Evolutionary conservation across 2,113 vertebrate genomes (phyloP).

Genomic region (Vulpes vulpes): DNA sequence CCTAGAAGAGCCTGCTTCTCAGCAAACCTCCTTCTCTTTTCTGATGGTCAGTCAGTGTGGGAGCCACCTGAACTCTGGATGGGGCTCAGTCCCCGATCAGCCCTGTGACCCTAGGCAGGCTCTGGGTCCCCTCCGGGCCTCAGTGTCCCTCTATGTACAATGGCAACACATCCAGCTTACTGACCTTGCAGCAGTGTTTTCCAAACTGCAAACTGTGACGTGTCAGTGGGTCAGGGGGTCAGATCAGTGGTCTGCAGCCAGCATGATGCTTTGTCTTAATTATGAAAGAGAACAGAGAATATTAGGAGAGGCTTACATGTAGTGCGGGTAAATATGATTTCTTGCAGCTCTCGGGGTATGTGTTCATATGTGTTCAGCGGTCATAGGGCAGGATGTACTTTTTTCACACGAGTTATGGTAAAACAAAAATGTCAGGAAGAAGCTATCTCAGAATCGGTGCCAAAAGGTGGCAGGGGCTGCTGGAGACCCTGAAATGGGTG

Average conservation of each 20-base stretch:
- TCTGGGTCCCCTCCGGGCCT: neutral
- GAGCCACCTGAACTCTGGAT: neutral
- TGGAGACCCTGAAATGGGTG: neutral
- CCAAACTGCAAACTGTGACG: neutral
- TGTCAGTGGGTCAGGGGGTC: neutral
- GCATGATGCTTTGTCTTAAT: neutral
- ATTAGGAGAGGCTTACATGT: neutral
- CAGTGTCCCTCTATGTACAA: neutral
- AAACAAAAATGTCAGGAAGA: neutral
- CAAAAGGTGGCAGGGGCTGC: neutral
- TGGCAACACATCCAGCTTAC: neutral
- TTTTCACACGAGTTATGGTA: neutral
- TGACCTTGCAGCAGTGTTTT: neutral
- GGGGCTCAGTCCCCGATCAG: neutral
- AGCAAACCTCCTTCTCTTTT: neutral
- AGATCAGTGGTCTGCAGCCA: neutral
- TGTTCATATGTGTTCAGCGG: neutral
- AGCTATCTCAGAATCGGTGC: neutral
- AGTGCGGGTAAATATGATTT: neutral
- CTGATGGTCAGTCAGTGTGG: neutral
- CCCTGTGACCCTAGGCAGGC: neutral
- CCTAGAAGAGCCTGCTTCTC: neutral
- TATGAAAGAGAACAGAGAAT: neutral
- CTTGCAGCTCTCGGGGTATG: neutral
- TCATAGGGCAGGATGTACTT: neutral